Base-by-base conservation (phyloP, 1,140 invertebrate species). In the Coptotermes formosanus region DNA sequence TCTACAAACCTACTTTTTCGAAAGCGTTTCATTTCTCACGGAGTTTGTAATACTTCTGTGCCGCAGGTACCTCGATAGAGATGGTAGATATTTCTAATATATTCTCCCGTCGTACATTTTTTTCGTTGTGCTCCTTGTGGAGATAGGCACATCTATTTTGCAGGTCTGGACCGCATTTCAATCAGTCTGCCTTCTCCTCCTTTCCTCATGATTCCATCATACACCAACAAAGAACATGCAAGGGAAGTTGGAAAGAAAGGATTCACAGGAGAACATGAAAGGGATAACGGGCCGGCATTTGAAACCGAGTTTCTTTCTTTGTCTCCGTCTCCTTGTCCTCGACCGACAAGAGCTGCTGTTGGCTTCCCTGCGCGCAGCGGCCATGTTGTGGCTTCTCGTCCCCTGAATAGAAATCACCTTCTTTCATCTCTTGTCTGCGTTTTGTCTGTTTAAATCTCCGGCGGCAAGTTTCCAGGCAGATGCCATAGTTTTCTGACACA, bases 381-480 rank as follows among this genome's bases (percentile, higher is more conserved):
- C 64, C 64, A 75, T 75, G 64, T 75, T 75, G 25, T 30, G 64
- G 64, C 64, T 75, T 25, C 21, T 75, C 64, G 64, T 75, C 64
- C 64, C 4, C 64, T 75, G 64, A 75, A 75, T 75, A 75, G 25
- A 30, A 75, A 75, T 75, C 64, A 75, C 64, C 64, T 75, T 75
- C 64, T 75, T 75, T 75, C 64, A n/a, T 75, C 64, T 75, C 16
- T 75, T 75, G 59, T 16, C n/a, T 25, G 64, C 25, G 64, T 75
- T 75, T 75, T 75, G 64, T 75, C 64, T 75, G 64, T 75, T 75
- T 75, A 75, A 75, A 75, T 30, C 64, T 75, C 64, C n/a, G 64
- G 14, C 64, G 25, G 64, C 64, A 16, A 75, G 64, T 75, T 75
- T 55, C 6, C n/a, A 30, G n/a, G n/a, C 64, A 75, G 6, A 75